Evolutionary conservation across 2,113 vertebrate genomes (phyloP).

Genomic region (Manacus vitellinus): DNA sequence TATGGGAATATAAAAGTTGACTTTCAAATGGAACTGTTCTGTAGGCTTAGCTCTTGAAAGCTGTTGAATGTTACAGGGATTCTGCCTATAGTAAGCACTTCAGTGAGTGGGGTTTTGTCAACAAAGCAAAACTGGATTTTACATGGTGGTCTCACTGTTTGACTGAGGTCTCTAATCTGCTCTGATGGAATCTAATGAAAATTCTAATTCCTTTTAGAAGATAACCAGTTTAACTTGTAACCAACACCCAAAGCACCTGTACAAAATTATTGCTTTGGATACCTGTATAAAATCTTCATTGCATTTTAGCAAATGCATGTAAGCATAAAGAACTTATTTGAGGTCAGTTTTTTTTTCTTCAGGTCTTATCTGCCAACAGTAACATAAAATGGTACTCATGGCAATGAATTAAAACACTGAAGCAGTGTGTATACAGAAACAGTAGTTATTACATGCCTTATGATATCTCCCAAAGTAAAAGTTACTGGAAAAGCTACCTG

Average conservation of each 20-base stretch:
- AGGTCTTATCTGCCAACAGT: background rate
- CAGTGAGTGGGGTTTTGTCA: background rate
- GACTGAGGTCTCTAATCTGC: background rate
- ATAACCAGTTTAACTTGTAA: background rate
- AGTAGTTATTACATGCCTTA: background rate
- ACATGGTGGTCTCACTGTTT: background rate
- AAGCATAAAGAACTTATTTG: background rate
- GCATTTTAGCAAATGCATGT: background rate
- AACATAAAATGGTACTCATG: background rate
- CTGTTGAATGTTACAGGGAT: background rate
- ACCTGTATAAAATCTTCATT: background rate
- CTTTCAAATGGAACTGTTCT: background rate
- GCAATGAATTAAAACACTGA: fast-evolving
- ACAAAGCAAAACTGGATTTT: background rate
- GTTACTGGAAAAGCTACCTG: background rate
- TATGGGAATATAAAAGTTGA: background rate
- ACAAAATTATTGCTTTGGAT: background rate
- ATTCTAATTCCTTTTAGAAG: background rate
- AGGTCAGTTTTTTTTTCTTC: background rate
- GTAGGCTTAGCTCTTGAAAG: background rate
- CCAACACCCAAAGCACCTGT: background rate
- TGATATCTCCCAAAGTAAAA: background rate
- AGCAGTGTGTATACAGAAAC: background rate
- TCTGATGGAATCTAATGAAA: background rate
- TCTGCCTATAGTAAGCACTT: background rate